Evolutionary conservation across 2,113 vertebrate genomes (phyloP).

Genomic region (Blennius ocellaris): DNA sequence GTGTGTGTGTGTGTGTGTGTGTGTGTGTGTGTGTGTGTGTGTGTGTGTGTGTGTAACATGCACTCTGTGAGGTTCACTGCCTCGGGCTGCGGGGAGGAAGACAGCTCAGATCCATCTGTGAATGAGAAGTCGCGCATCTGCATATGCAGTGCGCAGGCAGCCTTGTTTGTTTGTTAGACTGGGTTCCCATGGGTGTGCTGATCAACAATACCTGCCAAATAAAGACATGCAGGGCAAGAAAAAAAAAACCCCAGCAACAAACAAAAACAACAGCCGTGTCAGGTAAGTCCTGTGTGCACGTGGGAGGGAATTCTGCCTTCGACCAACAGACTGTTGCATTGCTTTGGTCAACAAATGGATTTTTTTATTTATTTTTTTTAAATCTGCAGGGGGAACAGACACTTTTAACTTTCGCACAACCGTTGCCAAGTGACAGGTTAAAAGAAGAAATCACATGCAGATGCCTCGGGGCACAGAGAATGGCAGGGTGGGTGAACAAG

Average conservation of each 20-base stretch:
- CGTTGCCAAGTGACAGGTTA: too few species aligned
- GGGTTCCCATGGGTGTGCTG: constrained; percentile 51
- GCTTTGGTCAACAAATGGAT: constrained; percentile 6
- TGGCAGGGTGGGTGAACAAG: too few species aligned
- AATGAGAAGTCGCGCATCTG: constrained; percentile 62
- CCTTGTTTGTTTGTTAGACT: constrained; percentile 57
- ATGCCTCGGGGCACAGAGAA: too few species aligned
- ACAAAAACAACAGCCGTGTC: background rate
- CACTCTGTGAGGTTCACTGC: constrained; percentile 60
- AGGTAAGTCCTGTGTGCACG: constrained; percentile 3
- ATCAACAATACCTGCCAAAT: constrained; percentile 66
- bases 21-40: constrained; percentile 19
- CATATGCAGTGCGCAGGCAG: constrained; percentile 43
- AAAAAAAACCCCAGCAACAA: background rate
- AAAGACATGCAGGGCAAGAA: constrained; percentile 35
- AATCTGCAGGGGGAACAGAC: background rate
- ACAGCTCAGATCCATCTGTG: constrained; percentile 58
- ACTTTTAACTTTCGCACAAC: too few species aligned
- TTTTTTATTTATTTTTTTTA: background rate
- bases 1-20: constrained; percentile 15
- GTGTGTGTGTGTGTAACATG: constrained; percentile 26
- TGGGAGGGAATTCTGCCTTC: background rate
- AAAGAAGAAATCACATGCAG: too few species aligned
- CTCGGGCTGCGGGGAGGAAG: constrained; percentile 44
- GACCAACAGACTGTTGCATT: constrained; percentile 32